These are phyloP conservation scores for Drosophila obscura DNA, from an alignment of 1,140 invertebrate genomes.

Conservation along the genomic window DNA sequence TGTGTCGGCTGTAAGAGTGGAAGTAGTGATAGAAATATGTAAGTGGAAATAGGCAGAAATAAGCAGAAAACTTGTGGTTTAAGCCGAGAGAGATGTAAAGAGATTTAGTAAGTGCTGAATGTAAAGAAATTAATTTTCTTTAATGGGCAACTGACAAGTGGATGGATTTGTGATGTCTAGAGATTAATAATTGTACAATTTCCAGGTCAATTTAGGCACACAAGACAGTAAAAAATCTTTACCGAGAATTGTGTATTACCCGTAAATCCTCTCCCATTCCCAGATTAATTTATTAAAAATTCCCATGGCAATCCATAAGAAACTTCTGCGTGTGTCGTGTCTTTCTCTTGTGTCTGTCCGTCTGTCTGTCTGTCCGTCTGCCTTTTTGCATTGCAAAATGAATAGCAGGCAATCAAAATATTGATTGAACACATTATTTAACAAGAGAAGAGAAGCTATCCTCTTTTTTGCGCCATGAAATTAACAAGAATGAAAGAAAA, in stretches of 20 bases:
- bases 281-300: conserved; percentile 28
- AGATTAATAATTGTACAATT: too few species aligned
- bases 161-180: too few species aligned
- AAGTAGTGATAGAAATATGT: neutral
- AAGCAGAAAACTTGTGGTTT: neutral
- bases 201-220: too few species aligned
- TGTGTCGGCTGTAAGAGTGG: neutral
- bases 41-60: neutral
- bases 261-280: too few species aligned
- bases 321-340: neutral
- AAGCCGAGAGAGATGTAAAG: too few species aligned
- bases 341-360: neutral
- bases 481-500: conserved; percentile 75
- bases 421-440: conserved; percentile 74
- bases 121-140: too few species aligned
- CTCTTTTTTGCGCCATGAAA: conserved; percentile 50
- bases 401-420: conserved; percentile 68
- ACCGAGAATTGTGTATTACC: too few species aligned
- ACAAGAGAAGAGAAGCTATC: conserved; percentile 40
- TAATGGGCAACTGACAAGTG: too few species aligned
- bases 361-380: too few species aligned
- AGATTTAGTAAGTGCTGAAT: too few species aligned
- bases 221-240: too few species aligned
- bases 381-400: conserved; percentile 43
- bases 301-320: conserved; percentile 19